Evolutionary conservation across 2,113 vertebrate genomes (phyloP), one percentile per base, ranked within the genome.

Genomic region (Chauna torquata): DNA sequence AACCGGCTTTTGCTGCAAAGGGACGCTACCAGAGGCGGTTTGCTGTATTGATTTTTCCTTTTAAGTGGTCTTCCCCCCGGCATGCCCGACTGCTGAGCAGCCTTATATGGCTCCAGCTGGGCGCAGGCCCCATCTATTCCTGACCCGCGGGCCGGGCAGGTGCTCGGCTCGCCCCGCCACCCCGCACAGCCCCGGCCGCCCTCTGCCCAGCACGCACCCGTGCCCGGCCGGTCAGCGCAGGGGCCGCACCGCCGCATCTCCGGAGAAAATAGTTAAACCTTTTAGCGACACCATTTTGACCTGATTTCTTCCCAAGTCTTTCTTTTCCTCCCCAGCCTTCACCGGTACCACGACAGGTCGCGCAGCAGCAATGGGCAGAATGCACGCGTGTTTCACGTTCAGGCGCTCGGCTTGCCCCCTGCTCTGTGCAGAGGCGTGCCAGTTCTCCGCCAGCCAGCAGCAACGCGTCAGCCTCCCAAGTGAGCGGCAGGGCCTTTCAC

Each of bases 21-120:
- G 74, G 57, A 61, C 52, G 7, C 9, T 5, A 50, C 42, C 66
- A 77, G 36, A 50, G 57, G 25, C 2, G 2, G 40, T 32, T 89
- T 30, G 25, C 42, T 59, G 50, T 52, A 69, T 6, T 49, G 66
- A 69, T 92, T 72, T 89, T 71, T 71, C 85, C 80, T 87, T 93
- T 72, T 61, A 79, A 92, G 75, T 45, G 82, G 84, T 69, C 92
- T 80, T 82, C 74, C 82, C 83, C 7, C 49, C 3, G 5, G 34
- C 3, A 2, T 68, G 74, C 81, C 74, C 1, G 22, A 61, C 65
- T 8, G 89, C 94, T 59, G 61, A 90, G 83, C 58, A 92, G 90
- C 93, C 94, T 91, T 87, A 94, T 94, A 90, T 85, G 93, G 96
- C n/a, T n/a, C n/a, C n/a, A n/a, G n/a, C n/a, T n/a, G n/a, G n/a